phyloP scores from a whole-genome alignment of 2,888 invertebrate species.

The Acanthosepion lycidas region DNA sequence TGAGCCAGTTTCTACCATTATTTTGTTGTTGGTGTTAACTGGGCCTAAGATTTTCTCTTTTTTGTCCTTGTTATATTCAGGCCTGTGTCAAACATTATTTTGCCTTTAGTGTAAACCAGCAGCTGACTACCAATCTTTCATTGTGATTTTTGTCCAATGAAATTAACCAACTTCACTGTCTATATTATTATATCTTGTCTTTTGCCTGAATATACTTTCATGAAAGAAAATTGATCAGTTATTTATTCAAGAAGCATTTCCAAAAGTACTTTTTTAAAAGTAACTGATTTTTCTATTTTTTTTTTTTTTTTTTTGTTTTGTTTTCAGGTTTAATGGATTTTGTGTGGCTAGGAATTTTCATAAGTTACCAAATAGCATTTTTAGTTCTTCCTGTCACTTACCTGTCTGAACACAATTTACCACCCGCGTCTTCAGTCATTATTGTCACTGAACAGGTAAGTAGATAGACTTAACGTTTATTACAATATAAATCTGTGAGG shows the following conservation, averaged over 20 bases:
- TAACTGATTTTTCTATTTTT: background rate
- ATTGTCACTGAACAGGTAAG: conserved; percentile 80
- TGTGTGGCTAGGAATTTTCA: conserved; percentile 68
- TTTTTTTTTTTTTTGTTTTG: conserved; percentile 45
- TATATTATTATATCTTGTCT: too few species aligned
- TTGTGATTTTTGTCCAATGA: too few species aligned
- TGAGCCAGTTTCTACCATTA: too few species aligned
- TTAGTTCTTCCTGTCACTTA: conserved; percentile 74
- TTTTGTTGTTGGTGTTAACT: too few species aligned
- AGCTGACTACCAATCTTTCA: too few species aligned
- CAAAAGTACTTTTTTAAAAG: too few species aligned
- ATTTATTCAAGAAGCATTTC: background rate
- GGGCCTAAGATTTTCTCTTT: too few species aligned
- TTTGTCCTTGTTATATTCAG: too few species aligned
- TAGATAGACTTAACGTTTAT: conserved; percentile 33
- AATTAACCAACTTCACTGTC: too few species aligned
- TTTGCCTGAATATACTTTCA: too few species aligned
- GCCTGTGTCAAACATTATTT: too few species aligned
- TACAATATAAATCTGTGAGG: background rate
- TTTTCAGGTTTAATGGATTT: conserved; percentile 69
- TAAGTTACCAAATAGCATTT: conserved; percentile 70
- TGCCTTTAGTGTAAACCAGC: too few species aligned
- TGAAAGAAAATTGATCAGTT: background rate
- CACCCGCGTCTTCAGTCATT: conserved; percentile 78
- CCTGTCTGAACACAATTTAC: conserved; percentile 76